Evolutionary conservation across 2,113 vertebrate genomes (phyloP).

Genomic region (Gobius niger): DNA sequence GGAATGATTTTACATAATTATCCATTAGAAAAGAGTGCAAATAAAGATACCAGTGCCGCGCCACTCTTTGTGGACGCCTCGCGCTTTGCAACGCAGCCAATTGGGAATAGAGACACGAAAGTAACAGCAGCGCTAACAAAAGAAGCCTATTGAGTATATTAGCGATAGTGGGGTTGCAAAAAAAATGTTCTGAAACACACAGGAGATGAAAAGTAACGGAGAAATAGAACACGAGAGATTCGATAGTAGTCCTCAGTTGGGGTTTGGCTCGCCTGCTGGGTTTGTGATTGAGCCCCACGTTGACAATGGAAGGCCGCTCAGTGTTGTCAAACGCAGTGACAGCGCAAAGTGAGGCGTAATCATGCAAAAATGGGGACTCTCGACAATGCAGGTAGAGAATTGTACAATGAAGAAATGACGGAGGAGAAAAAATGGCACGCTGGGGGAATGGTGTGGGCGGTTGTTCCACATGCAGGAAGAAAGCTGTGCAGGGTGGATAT

Average conservation of each 20-base stretch:
- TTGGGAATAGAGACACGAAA: constrained; percentile 55
- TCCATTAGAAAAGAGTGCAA: constrained; percentile 26
- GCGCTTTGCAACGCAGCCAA: constrained; percentile 49
- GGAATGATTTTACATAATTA: constrained; percentile 69
- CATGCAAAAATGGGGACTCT: background rate
- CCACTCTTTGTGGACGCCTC: constrained; percentile 44
- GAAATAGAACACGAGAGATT: constrained; percentile 29
- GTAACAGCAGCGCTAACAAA: constrained; percentile 53
- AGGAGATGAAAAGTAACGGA: constrained; percentile 51
- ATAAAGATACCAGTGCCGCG: constrained; percentile 43
- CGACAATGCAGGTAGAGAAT: constrained; percentile 6
- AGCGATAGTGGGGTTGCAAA: constrained; percentile 45
- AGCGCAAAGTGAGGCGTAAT: constrained; percentile 25
- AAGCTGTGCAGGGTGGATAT: background rate
- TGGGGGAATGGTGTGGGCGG: background rate
- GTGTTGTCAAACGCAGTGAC: constrained; percentile 2
- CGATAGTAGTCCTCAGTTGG: constrained; percentile 24
- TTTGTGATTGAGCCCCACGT: constrained; percentile 31
- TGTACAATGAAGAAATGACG: background rate
- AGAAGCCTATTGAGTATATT: constrained; percentile 44
- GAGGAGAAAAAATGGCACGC: background rate
- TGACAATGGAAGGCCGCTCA: constrained; percentile 19
- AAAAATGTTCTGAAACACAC: constrained; percentile 54
- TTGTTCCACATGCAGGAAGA: background rate
- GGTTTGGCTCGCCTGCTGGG: constrained; percentile 24